Percentiles rank a stretch among this genome's conserved stretches.
Conservation (phyloP, 2,797 vertebrate genomes). For the Tiaroga cobitis region DNA sequence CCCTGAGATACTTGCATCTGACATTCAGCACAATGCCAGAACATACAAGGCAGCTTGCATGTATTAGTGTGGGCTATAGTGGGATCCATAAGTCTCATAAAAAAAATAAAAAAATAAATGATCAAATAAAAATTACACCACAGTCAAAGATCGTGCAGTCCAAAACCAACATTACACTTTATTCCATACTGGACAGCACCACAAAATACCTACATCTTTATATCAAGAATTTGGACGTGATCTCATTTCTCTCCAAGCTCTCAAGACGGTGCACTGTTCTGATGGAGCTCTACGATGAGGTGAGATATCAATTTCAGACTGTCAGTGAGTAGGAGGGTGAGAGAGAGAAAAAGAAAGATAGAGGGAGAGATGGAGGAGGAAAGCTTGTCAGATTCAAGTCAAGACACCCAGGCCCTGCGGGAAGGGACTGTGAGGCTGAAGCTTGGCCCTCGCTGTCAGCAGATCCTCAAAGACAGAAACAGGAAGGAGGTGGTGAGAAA, state of each 20-base stretch:
- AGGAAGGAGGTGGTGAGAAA: constrained; percentile 32
- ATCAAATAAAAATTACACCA: not conserved
- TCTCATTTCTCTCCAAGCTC: constrained; percentile 27
- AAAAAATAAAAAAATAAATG: not conserved
- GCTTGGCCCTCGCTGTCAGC: constrained; percentile 52
- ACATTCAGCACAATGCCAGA: constrained; percentile 36
- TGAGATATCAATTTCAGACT: constrained; percentile 25
- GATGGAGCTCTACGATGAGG: constrained; percentile 1
- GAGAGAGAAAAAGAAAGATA: not conserved
- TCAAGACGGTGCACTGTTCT: not conserved
- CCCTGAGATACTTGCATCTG: constrained; percentile 32
- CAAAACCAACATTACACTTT: not conserved
- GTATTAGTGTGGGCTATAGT: not conserved
- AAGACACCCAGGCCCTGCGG: constrained; percentile 47
- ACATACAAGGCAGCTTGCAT: constrained; percentile 4
- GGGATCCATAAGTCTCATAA: not conserved
- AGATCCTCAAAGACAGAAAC: constrained; percentile 45
- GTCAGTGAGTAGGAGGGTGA: constrained; percentile 12
- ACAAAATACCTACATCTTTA: not conserved
- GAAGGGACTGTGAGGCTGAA: constrained; percentile 33
- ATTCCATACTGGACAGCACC: not conserved
- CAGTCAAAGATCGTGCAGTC: not conserved
- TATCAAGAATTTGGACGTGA: not conserved
- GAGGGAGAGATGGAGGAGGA: not conserved
- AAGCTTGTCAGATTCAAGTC: constrained; percentile 51